phyloP scores from a whole-genome alignment of 2,888 invertebrate species.

The Punctoribates punctum region DNA sequence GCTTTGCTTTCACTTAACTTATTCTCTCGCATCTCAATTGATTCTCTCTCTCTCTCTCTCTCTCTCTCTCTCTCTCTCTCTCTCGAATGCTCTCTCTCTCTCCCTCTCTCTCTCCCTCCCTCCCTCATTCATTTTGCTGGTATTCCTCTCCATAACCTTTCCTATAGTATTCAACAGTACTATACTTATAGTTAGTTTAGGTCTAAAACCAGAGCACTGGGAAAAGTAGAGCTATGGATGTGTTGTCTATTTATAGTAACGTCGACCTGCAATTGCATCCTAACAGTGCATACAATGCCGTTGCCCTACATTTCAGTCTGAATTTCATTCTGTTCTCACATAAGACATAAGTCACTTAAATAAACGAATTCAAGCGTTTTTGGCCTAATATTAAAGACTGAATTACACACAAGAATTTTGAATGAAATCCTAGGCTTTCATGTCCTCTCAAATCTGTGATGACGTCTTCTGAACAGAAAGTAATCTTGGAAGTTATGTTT shows the following conservation, averaged over 20 bases:
- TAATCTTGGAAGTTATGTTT: too few species aligned
- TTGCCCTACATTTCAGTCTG: slow-evolving; percentile 14
- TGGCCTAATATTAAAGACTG: background rate
- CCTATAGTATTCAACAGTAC: background rate
- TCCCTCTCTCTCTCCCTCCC: too few species aligned
- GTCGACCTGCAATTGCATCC: slow-evolving; percentile 19
- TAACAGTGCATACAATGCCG: slow-evolving; percentile 5
- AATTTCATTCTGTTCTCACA: slow-evolving; percentile 6
- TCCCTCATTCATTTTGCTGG: too few species aligned
- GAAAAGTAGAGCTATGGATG: background rate
- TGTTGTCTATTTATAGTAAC: slow-evolving; percentile 23
- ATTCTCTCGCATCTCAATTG: slow-evolving; percentile 1
- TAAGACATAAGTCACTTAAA: slow-evolving; percentile 19
- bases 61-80: background rate
- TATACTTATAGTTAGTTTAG: background rate
- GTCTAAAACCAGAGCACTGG: background rate
- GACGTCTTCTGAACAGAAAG: too few species aligned
- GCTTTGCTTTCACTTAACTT: background rate
- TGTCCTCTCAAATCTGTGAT: background rate
- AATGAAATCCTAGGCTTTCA: background rate
- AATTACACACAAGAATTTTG: background rate
- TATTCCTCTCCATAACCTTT: background rate
- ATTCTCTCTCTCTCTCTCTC: background rate
- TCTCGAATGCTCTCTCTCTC: background rate
- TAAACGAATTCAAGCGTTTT: slow-evolving; percentile 13